Evolutionary conservation across 2,113 vertebrate genomes (phyloP).

Genomic region (Channa argus): DNA sequence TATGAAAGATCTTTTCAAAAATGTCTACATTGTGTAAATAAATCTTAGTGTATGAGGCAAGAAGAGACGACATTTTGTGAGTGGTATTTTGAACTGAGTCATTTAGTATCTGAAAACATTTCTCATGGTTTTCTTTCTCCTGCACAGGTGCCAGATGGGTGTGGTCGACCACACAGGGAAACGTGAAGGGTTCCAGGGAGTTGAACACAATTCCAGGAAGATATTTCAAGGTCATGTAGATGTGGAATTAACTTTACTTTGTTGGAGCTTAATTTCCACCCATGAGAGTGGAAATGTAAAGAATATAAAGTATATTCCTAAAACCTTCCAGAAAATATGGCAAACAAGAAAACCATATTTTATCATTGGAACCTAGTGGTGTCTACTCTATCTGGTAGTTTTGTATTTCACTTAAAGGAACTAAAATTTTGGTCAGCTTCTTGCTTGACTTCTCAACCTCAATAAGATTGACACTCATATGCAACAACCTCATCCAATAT

Average conservation of each 20-base stretch:
- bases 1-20: constrained; percentile 52
- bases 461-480: too few species aligned
- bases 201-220: constrained; percentile 42
- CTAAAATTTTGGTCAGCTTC: neutral
- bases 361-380: too few species aligned
- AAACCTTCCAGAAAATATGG: too few species aligned
- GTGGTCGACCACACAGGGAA: constrained; percentile 45
- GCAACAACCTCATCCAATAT: neutral
- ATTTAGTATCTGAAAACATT: neutral
- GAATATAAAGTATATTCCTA: too few species aligned
- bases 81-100: constrained; percentile 37
- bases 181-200: constrained; percentile 5
- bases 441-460: too few species aligned
- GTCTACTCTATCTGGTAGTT: neutral
- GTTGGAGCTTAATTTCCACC: neutral
- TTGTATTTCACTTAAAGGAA: neutral
- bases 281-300: constrained; percentile 1
- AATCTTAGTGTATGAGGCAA: constrained; percentile 28
- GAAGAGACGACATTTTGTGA: constrained; percentile 1
- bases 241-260: neutral
- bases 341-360: neutral
- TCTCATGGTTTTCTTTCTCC: constrained; percentile 13
- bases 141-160: constrained; percentile 34
- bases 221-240: constrained; percentile 13
- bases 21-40: constrained; percentile 47